These are phyloP conservation scores for Zeugodacus cucurbitae DNA, from an alignment of 1,140 invertebrate genomes.

Conservation along the genomic window DNA sequence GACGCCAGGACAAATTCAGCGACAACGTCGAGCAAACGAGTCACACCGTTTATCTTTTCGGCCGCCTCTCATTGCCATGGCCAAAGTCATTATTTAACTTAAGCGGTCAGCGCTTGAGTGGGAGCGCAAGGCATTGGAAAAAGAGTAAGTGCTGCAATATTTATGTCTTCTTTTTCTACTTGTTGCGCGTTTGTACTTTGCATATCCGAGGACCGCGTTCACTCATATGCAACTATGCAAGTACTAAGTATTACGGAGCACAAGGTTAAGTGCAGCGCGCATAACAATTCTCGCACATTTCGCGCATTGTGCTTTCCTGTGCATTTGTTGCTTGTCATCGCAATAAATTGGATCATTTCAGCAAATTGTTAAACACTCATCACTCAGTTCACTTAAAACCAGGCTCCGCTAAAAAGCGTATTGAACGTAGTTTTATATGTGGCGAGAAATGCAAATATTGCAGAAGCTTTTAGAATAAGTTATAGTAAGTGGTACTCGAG, in stretches of 20 bases:
- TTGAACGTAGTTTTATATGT: neutral
- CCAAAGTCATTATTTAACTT: neutral
- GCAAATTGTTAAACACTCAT: slow-evolving; percentile 28
- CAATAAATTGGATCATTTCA: slow-evolving; percentile 35
- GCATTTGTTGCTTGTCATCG: slow-evolving; percentile 32
- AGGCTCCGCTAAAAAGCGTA: neutral
- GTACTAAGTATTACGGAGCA: neutral
- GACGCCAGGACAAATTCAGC: neutral
- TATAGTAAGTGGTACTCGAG: too few relatives aligned
- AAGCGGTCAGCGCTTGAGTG: neutral
- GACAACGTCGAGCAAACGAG: neutral
- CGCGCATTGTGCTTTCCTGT: neutral
- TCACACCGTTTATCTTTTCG: slow-evolving; percentile 27
- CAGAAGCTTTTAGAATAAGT: too few relatives aligned
- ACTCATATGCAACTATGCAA: neutral
- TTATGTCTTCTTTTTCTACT: neutral
- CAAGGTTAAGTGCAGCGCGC: neutral
- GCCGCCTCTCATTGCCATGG: neutral
- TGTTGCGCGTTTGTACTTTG: neutral
- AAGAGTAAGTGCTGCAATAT: neutral
- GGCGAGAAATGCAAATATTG: neutral
- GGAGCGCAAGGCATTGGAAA: neutral
- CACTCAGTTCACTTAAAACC: slow-evolving; percentile 8
- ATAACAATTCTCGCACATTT: neutral
- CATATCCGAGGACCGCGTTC: neutral